Conservation (phyloP, 2,888 invertebrate species). For the Amaurobius ferox region DNA sequence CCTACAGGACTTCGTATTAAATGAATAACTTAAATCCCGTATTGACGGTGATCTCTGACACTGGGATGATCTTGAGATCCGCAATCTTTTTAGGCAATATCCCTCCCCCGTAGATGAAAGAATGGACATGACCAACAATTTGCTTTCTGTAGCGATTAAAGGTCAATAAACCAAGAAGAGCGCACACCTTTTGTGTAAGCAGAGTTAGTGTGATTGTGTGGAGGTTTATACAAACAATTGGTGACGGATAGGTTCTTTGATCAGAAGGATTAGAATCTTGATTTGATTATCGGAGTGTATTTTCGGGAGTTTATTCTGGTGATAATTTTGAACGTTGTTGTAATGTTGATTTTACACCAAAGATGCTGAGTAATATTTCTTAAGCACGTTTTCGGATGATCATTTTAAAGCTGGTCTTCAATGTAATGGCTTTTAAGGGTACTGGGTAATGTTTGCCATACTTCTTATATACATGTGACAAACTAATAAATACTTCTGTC, state of each 20-base stretch:
- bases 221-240: background rate
- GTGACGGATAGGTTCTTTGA: background rate
- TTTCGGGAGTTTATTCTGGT: no score
- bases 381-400: no score
- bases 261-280: no score
- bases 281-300: background rate
- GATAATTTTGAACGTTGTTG: no score
- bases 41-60: slow-evolving; percentile 66
- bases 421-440: no score
- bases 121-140: slow-evolving; percentile 29
- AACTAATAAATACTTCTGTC: no score
- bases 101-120: slow-evolving; percentile 46
- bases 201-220: background rate
- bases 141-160: slow-evolving; percentile 55
- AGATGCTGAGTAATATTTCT: no score
- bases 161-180: slow-evolving; percentile 57
- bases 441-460: no score
- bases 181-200: slow-evolving; percentile 24
- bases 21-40: slow-evolving; percentile 65
- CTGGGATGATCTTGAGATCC: slow-evolving; percentile 33
- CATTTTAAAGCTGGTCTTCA: no score
- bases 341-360: no score
- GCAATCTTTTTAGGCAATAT: slow-evolving; percentile 40
- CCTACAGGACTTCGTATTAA: slow-evolving; percentile 54
- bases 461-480: no score